Percentiles rank a stretch among this genome's conserved stretches.
Evolutionary conservation across 2,113 vertebrate species (phyloP).

Genomic region (Eretmochelys imbricata): DNA sequence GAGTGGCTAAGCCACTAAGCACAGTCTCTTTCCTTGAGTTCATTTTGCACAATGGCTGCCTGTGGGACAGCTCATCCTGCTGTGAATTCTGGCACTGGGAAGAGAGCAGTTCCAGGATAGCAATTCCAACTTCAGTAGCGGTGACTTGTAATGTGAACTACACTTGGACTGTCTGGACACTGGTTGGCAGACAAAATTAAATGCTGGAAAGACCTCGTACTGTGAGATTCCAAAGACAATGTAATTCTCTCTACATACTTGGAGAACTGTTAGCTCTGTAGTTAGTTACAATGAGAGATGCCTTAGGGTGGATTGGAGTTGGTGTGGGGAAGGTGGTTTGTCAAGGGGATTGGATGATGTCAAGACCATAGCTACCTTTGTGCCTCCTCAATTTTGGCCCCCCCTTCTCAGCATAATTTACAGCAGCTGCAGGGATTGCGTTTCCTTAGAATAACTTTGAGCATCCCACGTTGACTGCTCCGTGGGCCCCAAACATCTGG

Average conservation of each 20-base stretch:
- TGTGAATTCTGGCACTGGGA: not conserved
- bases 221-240: not conserved
- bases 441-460: not conserved
- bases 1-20: not conserved
- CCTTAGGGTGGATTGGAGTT: not conserved
- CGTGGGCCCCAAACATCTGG: not conserved
- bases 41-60: not conserved
- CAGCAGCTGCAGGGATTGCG: not conserved
- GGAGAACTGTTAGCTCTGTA: not conserved
- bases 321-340: not conserved
- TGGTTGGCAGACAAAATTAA: not conserved
- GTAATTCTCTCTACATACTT: not conserved
- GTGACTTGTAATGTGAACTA: not conserved
- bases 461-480: not conserved
- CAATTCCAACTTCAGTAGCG: not conserved
- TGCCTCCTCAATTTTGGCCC: not conserved
- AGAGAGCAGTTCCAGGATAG: not conserved
- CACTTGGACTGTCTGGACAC: not conserved
- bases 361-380: not conserved
- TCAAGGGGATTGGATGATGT: not conserved
- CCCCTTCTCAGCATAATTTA: not conserved
- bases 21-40: not conserved
- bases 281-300: not conserved
- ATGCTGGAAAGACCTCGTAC: not conserved
- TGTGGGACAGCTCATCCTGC: not conserved